Base-by-base conservation (phyloP, 2,797 vertebrate genomes). In the Atherinosoma microstoma region DNA sequence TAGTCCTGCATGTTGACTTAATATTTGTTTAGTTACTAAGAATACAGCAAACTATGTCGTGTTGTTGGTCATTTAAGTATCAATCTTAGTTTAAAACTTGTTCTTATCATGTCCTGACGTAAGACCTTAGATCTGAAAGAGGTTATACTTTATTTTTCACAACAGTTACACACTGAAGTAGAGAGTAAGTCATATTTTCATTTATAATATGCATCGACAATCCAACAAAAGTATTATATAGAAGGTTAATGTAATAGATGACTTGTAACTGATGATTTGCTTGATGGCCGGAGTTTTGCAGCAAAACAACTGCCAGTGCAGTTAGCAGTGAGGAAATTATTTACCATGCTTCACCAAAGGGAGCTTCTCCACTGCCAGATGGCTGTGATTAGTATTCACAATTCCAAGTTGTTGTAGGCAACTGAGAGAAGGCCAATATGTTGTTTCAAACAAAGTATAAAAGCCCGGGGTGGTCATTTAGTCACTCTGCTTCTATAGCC, bases 341-440 rank as follows among this genome's bases (percentile, higher is more conserved):
- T 82, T 79, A 85, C 74, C 84, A 73, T 54, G 81, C 86, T 84
- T 83, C 77, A 77, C 69, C 13, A 20, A 67, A 58, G 78, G 75
- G 76, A 70, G 66, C 67, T 15, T 32, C 57, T 78, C 59, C 76
- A 73, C 53, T 69, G 80, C 80, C 88, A 89, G 86, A 88, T 89
- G 89, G 88, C 75, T 82, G n/a, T 42, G 78, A 85, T 91, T 91
- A 88, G 74, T 64, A 83, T 87, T 89, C 85, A 89, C 75, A 84
- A 81, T 82, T 77, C 75, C 77, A 79, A 89, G 84, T 82, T 89
- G 84, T 78, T 84, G 77, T 63, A 82, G 75, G 80, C 79, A 78
- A 89, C 73, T 82, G 69, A 81, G 67, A 75, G 76, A 78, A 73
- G 77, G 81, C 82, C 84, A 80, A 88, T 80, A 84, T 85, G 77